Percentiles rank a stretch among this genome's conserved stretches.
Evolutionary conservation across 2,797 vertebrate species (phyloP).

Genomic region (Myripristis murdjan): DNA sequence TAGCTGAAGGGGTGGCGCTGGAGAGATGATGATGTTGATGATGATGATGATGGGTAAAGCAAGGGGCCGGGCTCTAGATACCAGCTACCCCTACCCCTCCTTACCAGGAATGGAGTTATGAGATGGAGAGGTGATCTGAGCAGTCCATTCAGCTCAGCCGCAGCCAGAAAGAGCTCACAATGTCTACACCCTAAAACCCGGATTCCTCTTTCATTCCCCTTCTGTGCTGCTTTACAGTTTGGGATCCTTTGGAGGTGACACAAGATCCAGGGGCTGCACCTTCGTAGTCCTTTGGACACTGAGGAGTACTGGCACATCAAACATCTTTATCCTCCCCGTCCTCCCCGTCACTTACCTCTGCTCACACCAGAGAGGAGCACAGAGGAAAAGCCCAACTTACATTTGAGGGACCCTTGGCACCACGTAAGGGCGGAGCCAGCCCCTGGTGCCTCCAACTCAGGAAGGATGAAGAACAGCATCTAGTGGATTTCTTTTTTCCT

Average conservation of each 20-base stretch:
- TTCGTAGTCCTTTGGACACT: conserved; percentile 32
- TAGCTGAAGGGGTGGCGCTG: conserved; percentile 70
- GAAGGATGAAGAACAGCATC: conserved; percentile 74
- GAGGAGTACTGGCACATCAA: conserved; percentile 49
- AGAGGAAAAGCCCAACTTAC: conserved; percentile 49
- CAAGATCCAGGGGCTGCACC: conserved; percentile 21
- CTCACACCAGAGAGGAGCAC: conserved; percentile 27
- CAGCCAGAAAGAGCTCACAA: conserved; percentile 43
- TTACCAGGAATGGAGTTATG: conserved; percentile 73
- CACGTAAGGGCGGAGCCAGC: conserved; percentile 62
- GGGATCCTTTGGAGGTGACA: conserved; percentile 57
- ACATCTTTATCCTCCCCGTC: conserved; percentile 15
- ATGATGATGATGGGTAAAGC: conserved; percentile 50
- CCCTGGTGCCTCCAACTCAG: conserved; percentile 52
- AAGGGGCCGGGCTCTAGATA: conserved; percentile 64
- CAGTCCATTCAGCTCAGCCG: conserved; percentile 54
- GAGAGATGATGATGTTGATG: conserved; percentile 56
- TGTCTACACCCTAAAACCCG: conserved; percentile 49
- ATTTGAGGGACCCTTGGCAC: conserved; percentile 62
- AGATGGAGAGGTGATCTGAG: conserved; percentile 67
- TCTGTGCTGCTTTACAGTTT: conserved; percentile 12
- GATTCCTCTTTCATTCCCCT: conserved; percentile 32
- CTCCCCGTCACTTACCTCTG: conserved; percentile 16
- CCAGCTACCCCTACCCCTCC: conserved; percentile 86
- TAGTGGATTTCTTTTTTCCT: conserved; percentile 68